A percentile compares a stretch with the other conserved stretches of the same genome.
phyloP scores from a whole-genome alignment of 2,888 invertebrate species.

The Leucoma salicis region DNA sequence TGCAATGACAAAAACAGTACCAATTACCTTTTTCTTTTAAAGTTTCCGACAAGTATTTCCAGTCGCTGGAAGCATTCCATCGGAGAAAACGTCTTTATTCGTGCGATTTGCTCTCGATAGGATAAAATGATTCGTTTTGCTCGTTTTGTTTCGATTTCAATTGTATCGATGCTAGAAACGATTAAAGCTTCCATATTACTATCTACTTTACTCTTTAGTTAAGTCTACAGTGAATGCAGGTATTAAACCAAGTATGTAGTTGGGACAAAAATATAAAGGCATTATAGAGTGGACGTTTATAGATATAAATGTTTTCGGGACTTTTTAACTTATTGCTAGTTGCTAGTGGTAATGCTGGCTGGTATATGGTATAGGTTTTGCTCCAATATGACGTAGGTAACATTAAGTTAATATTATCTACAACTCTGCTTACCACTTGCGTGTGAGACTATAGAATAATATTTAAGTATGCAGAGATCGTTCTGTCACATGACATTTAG shows the following conservation, averaged over 20 bases:
- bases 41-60: constrained; percentile 68
- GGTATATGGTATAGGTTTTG: too few species aligned
- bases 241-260: constrained; percentile 59
- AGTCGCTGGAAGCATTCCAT: constrained; percentile 66
- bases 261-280: constrained; percentile 36
- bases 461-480: too few species aligned
- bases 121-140: constrained; percentile 73
- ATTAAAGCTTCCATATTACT: constrained; percentile 67
- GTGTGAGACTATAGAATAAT: too few species aligned
- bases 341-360: too few species aligned
- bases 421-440: too few species aligned
- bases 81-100: constrained; percentile 71
- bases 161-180: constrained; percentile 74
- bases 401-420: too few species aligned
- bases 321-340: too few species aligned
- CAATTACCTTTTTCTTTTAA: constrained; percentile 73
- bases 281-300: constrained; percentile 20
- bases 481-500: too few species aligned
- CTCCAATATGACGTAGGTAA: too few species aligned
- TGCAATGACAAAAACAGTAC: constrained; percentile 69
- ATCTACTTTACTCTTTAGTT: too few species aligned
- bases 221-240: too few species aligned
- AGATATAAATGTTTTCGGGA: too few species aligned
- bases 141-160: constrained; percentile 77
- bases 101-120: constrained; percentile 76